These are phyloP conservation scores for Sicus ferrugineus DNA, from an alignment of 2,888 invertebrate species.

Conservation along the genomic window DNA sequence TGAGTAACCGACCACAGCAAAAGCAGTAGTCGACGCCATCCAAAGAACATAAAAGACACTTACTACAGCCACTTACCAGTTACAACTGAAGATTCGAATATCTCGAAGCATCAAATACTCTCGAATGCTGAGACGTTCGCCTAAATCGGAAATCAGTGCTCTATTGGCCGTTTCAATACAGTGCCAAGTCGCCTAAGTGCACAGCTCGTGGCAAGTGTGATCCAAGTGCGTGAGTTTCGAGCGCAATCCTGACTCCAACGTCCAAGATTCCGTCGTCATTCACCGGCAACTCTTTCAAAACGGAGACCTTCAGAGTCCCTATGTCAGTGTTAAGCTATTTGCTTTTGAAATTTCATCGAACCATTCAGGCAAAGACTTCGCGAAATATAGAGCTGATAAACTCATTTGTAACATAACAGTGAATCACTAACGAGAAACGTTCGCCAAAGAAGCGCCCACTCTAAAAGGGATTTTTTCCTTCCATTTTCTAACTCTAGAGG, in stretches of 20 bases:
- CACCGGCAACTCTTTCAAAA: slow-evolving; percentile 57
- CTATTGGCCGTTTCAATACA: slow-evolving; percentile 8
- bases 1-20: slow-evolving; percentile 7
- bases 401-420: slow-evolving; percentile 64
- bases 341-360: slow-evolving; percentile 59
- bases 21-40: slow-evolving; percentile 24
- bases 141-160: slow-evolving; percentile 10
- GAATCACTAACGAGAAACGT: slow-evolving; percentile 38
- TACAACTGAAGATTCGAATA: no score
- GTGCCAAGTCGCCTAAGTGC: not conserved
- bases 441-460: slow-evolving; percentile 23
- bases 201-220: not conserved
- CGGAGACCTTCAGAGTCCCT: slow-evolving; percentile 59
- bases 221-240: not conserved
- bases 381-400: slow-evolving; percentile 59
- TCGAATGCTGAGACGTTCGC: slow-evolving; percentile 11
- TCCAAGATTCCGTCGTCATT: slow-evolving; percentile 58
- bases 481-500: not conserved
- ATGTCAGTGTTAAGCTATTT: slow-evolving; percentile 63
- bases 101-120: no score
- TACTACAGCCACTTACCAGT: no score
- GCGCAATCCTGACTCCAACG: slow-evolving; percentile 34
- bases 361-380: slow-evolving; percentile 54
- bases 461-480: not conserved
- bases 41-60: slow-evolving; percentile 16